A percentile compares a stretch with the other conserved stretches of the same genome.
These are phyloP conservation scores for Leptura quadrifasciata DNA, from an alignment of 2,888 invertebrate species.

Conservation along the genomic window DNA sequence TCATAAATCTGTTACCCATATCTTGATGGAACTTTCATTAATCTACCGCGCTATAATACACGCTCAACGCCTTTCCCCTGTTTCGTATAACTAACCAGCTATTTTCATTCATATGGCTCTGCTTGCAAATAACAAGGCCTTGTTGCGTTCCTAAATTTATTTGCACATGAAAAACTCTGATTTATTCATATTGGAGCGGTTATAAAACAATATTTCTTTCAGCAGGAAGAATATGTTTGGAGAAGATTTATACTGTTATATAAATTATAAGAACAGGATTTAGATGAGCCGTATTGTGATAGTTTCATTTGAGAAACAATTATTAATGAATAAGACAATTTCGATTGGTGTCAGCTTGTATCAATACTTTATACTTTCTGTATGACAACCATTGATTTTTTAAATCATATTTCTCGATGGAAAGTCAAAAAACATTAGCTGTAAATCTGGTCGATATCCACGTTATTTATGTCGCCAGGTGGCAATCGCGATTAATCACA, in stretches of 20 bases:
- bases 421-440: too few relatives aligned
- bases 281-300: not conserved
- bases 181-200: conserved; percentile 59
- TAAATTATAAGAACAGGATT: conserved; percentile 11
- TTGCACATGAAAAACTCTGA: conserved; percentile 61
- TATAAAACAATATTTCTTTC: conserved; percentile 60
- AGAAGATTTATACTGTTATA: conserved; percentile 1
- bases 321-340: too few relatives aligned
- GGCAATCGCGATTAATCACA: too few relatives aligned
- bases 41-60: conserved; percentile 37
- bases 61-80: conserved; percentile 56
- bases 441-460: too few relatives aligned
- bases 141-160: conserved; percentile 59
- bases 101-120: conserved; percentile 58
- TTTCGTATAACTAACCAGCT: conserved; percentile 54
- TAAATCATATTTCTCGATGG: too few relatives aligned
- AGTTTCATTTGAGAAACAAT: not conserved
- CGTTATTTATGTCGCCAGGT: too few relatives aligned
- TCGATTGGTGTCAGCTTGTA: too few relatives aligned
- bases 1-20: conserved; percentile 20
- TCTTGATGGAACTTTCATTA: conserved; percentile 30
- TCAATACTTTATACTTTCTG: too few relatives aligned
- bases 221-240: conserved; percentile 40
- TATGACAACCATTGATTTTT: too few relatives aligned
- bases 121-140: conserved; percentile 55